These are phyloP conservation scores for Fragum sueziense DNA, from an alignment of 2,888 invertebrate species.

Conservation along the genomic window DNA sequence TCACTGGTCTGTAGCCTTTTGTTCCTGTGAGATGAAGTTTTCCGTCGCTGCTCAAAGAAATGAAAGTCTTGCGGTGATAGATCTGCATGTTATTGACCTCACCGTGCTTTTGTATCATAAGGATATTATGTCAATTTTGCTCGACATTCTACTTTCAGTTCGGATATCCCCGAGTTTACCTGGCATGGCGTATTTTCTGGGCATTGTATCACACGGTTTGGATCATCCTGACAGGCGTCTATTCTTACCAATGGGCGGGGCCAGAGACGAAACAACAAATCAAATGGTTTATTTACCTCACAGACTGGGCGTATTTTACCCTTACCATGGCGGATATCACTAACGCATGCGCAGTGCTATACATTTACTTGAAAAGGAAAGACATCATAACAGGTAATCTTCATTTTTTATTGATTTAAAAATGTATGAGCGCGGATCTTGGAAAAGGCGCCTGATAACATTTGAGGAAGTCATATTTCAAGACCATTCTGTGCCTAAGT, in stretches of 20 bases:
- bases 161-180: constrained; percentile 53
- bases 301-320: constrained; percentile 69
- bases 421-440: no score
- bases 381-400: constrained; percentile 65
- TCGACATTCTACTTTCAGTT: constrained; percentile 59
- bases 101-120: no score
- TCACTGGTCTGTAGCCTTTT: no score
- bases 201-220: constrained; percentile 63
- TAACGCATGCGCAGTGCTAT: constrained; percentile 60
- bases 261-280: constrained; percentile 53
- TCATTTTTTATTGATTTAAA: no score
- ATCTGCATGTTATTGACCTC: no score
- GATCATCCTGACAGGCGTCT: constrained; percentile 62
- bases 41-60: no score
- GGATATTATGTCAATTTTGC: no score
- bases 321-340: constrained; percentile 65
- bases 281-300: constrained; percentile 73
- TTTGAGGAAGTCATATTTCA: no score
- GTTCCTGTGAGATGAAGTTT: no score
- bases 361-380: constrained; percentile 42
- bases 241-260: constrained; percentile 61
- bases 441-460: no score
- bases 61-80: no score
- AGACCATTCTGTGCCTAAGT: no score
- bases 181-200: constrained; percentile 66